Percentiles rank a stretch among this genome's conserved stretches.
Conservation (phyloP, 2,888 invertebrate species). For the Watsonalla cultraria region DNA sequence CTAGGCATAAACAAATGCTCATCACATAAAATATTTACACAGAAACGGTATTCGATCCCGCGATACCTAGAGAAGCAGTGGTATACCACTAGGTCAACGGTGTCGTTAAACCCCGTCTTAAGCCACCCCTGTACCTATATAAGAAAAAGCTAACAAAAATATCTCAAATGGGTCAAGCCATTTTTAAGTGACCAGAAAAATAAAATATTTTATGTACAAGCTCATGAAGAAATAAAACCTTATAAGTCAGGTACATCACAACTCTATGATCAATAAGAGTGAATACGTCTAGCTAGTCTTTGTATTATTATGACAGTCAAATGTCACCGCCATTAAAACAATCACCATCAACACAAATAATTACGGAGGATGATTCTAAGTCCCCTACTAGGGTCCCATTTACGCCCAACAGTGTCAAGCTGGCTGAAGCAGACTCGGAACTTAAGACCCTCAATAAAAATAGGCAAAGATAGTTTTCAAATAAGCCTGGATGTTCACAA, state of each 20-base stretch:
- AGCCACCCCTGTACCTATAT: not conserved
- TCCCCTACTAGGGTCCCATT: constrained; percentile 13
- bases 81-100: too few species aligned
- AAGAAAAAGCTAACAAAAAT: not conserved
- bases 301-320: constrained; percentile 37
- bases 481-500: constrained; percentile 50
- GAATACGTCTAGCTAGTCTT: too few species aligned
- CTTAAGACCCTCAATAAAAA: constrained; percentile 43
- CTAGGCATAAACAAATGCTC: too few species aligned
- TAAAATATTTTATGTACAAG: constrained; percentile 1
- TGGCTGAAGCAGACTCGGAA: constrained; percentile 32
- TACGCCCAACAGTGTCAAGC: constrained; percentile 22
- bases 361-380: constrained; percentile 14
- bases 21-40: too few species aligned
- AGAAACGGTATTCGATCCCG: too few species aligned
- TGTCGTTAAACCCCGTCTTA: too few species aligned
- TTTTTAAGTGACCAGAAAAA: constrained; percentile 1
- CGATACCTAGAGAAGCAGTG: not conserved
- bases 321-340: constrained; percentile 49
- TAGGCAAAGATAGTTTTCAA: constrained; percentile 52
- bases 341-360: not conserved
- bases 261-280: not conserved
- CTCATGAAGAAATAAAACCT: not conserved
- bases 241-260: not conserved
- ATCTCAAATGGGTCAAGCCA: not conserved